phyloP scores from a whole-genome alignment of 2,888 invertebrate genomes.

The Desoria tigrina region DNA sequence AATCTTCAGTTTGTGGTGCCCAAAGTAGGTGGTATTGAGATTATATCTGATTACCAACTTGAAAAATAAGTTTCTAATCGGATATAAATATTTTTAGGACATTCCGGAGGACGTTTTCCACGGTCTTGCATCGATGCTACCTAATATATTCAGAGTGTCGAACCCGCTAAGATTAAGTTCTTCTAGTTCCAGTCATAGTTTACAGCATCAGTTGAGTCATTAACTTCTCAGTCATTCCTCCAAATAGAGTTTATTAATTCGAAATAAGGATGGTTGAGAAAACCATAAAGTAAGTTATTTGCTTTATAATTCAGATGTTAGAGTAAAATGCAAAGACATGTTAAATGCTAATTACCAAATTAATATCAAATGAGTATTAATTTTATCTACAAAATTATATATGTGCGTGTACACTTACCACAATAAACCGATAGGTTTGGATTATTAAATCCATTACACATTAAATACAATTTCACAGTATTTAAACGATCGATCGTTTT shows the following conservation, averaged over 20 bases:
- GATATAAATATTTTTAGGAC: slow-evolving; percentile 58
- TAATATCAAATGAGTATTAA: no score
- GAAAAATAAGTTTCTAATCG: not conserved
- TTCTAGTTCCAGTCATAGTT: slow-evolving; percentile 51
- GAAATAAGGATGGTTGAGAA: no score
- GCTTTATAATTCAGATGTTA: no score
- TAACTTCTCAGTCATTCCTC: slow-evolving; percentile 17
- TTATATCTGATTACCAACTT: not conserved
- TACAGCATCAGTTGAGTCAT: slow-evolving; percentile 50
- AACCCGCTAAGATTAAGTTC: slow-evolving; percentile 78
- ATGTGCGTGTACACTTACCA: no score
- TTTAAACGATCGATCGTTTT: no score
- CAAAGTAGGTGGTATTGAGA: slow-evolving; percentile 64
- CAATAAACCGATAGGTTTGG: no score
- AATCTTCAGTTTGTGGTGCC: slow-evolving; percentile 85
- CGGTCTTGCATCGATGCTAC: slow-evolving; percentile 81
- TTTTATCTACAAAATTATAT: no score
- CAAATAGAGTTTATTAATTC: not conserved
- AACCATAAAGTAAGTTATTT: no score
- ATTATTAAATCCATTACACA: no score
- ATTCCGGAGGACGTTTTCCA: slow-evolving; percentile 81
- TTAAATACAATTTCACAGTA: no score
- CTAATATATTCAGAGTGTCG: slow-evolving; percentile 89
- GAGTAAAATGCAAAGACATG: no score
- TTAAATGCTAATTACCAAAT: no score